A percentile compares a stretch with the other conserved stretches of the same genome.
Evolutionary conservation across 1,140 invertebrate genomes (phyloP).

Genomic region (Drosophila insularis): DNA sequence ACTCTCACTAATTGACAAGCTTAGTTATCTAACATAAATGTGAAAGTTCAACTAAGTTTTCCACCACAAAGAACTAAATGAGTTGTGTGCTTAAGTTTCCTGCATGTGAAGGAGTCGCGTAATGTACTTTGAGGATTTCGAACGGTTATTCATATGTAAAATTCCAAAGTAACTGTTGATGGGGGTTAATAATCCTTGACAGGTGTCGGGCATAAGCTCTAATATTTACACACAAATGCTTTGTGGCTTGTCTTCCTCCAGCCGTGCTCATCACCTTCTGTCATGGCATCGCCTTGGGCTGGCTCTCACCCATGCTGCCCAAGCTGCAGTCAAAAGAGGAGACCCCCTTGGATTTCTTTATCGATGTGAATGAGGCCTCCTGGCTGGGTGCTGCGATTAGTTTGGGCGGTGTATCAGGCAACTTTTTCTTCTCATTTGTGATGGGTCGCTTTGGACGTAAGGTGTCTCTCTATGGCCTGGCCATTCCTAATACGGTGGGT

Average conservation of each 20-base stretch:
- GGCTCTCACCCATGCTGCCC: constrained; percentile 82
- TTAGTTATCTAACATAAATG: not conserved
- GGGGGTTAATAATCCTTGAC: not conserved
- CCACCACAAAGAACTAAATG: not conserved
- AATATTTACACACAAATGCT: not conserved
- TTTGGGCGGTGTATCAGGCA: constrained; percentile 73
- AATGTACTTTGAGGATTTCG: not conserved
- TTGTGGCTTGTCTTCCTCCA: constrained; percentile 27
- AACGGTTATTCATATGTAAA: not conserved
- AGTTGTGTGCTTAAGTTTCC: not conserved
- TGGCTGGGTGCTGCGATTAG: constrained; percentile 75
- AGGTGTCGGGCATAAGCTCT: not conserved
- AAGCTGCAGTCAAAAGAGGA: constrained; percentile 65
- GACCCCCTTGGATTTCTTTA: constrained; percentile 67
- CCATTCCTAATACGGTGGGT: constrained; percentile 74
- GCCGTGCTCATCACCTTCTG: constrained; percentile 82
- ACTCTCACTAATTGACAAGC: not conserved
- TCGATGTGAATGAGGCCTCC: constrained; percentile 70
- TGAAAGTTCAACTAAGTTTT: no score
- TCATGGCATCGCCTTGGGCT: constrained; percentile 83
- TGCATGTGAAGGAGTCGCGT: not conserved
- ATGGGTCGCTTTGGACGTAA: constrained; percentile 82
- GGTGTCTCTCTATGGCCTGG: constrained; percentile 59
- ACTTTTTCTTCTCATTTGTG: constrained; percentile 72
- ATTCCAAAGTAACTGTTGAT: not conserved